These are phyloP conservation scores for Hemiscyllium ocellatum DNA, from an alignment of 2,113 vertebrate genomes.

Conservation along the genomic window DNA sequence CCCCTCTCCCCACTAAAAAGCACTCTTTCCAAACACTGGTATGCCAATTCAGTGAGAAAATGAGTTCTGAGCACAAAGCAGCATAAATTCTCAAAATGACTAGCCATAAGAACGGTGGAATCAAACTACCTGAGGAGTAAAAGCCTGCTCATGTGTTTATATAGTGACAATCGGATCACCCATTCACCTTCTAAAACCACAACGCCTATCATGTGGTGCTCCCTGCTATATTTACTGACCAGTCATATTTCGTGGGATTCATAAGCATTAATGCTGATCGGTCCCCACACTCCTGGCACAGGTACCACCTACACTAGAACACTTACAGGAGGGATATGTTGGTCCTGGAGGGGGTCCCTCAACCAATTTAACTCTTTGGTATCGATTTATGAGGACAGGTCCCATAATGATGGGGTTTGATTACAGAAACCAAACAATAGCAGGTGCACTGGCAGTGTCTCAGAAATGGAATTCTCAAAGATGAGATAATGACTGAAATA, in stretches of 20 bases:
- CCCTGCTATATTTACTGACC: neutral
- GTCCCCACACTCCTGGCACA: neutral
- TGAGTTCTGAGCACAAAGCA: neutral
- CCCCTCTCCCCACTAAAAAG: neutral
- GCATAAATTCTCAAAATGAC: neutral
- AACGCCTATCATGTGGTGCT: neutral
- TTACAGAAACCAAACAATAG: neutral
- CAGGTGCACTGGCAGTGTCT: neutral
- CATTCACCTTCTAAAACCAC: too few relatives aligned
- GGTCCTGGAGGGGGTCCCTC: too few relatives aligned
- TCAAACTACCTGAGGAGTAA: neutral
- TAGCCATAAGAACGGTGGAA: neutral
- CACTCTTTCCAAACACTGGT: neutral
- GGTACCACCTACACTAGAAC: neutral
- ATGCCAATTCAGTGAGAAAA: neutral
- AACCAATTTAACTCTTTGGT: too few relatives aligned
- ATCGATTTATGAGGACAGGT: neutral
- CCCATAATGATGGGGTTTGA: neutral
- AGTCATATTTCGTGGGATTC: neutral
- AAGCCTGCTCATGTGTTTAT: neutral
- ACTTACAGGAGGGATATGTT: neutral
- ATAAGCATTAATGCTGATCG: too few relatives aligned
- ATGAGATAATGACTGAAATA: neutral
- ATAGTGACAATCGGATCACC: neutral
- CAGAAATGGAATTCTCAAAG: neutral